Conservation (phyloP, 2,888 invertebrate genomes). For the Andrena camellia region DNA sequence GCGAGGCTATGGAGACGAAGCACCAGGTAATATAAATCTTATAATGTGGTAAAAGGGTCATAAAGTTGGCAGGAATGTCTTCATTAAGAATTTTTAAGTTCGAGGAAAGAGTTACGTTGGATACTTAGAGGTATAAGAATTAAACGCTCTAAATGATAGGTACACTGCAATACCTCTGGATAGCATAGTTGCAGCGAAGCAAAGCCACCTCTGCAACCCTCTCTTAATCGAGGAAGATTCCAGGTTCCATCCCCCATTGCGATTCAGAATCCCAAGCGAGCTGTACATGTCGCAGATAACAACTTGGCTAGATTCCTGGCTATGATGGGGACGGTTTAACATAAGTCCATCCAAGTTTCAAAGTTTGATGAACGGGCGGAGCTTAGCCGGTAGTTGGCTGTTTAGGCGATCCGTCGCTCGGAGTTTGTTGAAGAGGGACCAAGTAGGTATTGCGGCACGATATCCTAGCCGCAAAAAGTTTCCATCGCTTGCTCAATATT, state of each 20-base stretch:
- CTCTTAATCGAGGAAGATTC: constrained; percentile 16
- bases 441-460: constrained; percentile 11
- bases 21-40: too few species aligned
- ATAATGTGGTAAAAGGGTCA: too few species aligned
- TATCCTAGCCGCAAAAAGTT: constrained; percentile 32
- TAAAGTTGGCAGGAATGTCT: too few species aligned
- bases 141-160: too few species aligned
- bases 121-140: too few species aligned
- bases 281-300: constrained; percentile 55
- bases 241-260: constrained; percentile 1
- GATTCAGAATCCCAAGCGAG: constrained; percentile 34
- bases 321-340: constrained; percentile 57
- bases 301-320: constrained; percentile 44
- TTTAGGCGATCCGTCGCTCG: constrained; percentile 48
- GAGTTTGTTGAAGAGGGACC: constrained; percentile 27
- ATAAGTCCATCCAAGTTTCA: constrained; percentile 69
- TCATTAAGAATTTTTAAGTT: too few species aligned
- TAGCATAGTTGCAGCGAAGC: neutral
- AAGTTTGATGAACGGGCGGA: constrained; percentile 69
- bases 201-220: neutral
- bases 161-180: too few species aligned
- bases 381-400: constrained; percentile 57
- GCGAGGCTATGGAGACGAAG: too few species aligned
- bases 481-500: constrained; percentile 15
- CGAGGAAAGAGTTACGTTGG: too few species aligned